Percentiles rank a stretch among this genome's conserved stretches.
These are phyloP conservation scores for Cotesia chilonis DNA, from an alignment of 1,140 invertebrate genomes.

Conservation along the genomic window DNA sequence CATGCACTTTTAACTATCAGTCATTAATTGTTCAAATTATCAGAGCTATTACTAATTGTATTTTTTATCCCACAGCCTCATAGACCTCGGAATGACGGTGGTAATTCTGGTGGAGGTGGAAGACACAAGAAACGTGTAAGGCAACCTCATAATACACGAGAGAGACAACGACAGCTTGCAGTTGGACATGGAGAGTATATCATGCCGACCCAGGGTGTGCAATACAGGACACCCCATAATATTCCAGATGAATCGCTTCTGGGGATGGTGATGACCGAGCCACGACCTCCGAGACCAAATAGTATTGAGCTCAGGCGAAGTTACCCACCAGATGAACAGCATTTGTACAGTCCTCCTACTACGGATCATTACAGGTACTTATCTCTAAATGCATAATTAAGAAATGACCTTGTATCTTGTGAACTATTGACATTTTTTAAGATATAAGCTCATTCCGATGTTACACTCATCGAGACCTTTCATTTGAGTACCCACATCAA, in stretches of 20 bases:
- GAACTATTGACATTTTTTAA: no score
- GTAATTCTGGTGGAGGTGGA: constrained; percentile 66
- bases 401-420: no score
- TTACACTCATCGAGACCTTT: no score
- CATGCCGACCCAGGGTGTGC: constrained; percentile 70
- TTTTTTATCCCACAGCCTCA: constrained; percentile 65
- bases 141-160: constrained; percentile 85
- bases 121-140: constrained; percentile 84
- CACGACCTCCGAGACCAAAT: constrained; percentile 75
- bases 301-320: constrained; percentile 78
- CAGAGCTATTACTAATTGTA: constrained; percentile 20
- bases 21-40: neutral
- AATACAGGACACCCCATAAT: constrained; percentile 59
- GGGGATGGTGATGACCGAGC: constrained; percentile 64
- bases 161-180: constrained; percentile 82
- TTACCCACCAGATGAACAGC: constrained; percentile 72
- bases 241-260: constrained; percentile 61
- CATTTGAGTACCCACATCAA: no score
- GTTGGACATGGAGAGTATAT: constrained; percentile 87
- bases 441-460: no score
- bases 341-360: constrained; percentile 62
- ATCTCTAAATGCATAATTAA: neutral
- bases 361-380: constrained; percentile 61
- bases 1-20: constrained; percentile 32
- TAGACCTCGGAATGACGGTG: constrained; percentile 69